Evolutionary conservation across 2,888 invertebrate species (phyloP), one percentile per base, ranked within the genome.

Genomic region (Halocaridina rubra): DNA sequence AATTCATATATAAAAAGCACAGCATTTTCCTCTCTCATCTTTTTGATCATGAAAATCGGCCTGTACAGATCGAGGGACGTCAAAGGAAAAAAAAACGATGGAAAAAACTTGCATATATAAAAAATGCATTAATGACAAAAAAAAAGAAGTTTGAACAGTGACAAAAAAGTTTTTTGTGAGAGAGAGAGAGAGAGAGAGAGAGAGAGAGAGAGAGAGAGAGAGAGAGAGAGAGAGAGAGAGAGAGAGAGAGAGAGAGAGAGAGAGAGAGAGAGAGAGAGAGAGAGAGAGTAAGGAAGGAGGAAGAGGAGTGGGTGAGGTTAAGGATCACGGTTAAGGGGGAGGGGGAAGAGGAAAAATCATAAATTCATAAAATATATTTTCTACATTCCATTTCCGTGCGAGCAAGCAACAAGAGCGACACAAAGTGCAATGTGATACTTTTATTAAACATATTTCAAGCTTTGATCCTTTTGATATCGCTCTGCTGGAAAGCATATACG

Each of bases 401-500:
- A 53, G 53, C 46, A 16, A 29, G 53, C 75, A 29, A 53, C 46
- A 75, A 75, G 33, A 29, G 53, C 27, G 7, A 19, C 75, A 53
- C 75, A 75, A 75, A 75, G 75, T 46, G 75, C 24, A 53, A 53
- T 30, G 46, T 24, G 75, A 75, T 75, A 75, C 75, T 75, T 75
- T 75, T 75, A 75, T 75, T 75, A 75, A 75, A 75, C 75, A 75
- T 46, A 46, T 75, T 53, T 75, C 53, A 27, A 46, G 16, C 75
- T 53, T 46, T 53, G 53, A 29, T 75, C 24, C 24, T 46, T 75
- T 75, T 75, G 75, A 53, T 46, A 53, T 27, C 53, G 53, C 10
- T 53, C 27, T 46, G 75, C 27, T 53, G 75, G 75, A 46, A 53
- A 75, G 75, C 46, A 53, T 29, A 53, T 29, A n/a, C n/a, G n/a